Evolutionary conservation across 2,888 invertebrate genomes (phyloP).

Genomic region (Lacanobia oleracea): DNA sequence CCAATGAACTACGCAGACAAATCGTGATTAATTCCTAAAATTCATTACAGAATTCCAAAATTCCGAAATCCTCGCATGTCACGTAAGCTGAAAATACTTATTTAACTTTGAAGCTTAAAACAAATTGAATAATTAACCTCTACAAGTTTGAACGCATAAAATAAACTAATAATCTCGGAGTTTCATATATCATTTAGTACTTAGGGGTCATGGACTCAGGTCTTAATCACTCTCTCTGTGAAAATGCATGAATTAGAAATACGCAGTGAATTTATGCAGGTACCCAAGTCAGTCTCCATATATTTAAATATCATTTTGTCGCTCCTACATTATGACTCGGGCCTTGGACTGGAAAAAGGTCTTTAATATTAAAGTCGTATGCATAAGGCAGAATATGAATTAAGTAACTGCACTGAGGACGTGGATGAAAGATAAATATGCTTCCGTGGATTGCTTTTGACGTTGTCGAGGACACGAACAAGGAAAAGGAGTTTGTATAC

Average conservation of each 20-base stretch:
- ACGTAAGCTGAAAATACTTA: constrained; percentile 19
- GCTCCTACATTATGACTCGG: constrained; percentile 10
- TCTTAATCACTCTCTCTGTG: constrained; percentile 32
- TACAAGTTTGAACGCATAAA: constrained; percentile 35
- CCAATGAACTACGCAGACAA: neutral
- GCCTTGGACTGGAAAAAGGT: constrained; percentile 43
- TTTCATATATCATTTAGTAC: constrained; percentile 50
- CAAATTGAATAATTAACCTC: constrained; percentile 57
- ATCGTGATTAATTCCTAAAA: constrained; percentile 7
- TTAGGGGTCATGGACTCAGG: constrained; percentile 16
- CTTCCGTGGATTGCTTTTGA: constrained; percentile 20
- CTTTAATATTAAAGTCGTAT: constrained; percentile 54
- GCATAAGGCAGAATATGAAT: constrained; percentile 43
- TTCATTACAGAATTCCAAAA: constrained; percentile 17
- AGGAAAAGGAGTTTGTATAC: neutral
- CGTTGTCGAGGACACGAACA: neutral
- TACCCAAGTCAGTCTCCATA: constrained; percentile 36
- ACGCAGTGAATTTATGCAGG: constrained; percentile 43
- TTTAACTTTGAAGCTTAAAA: constrained; percentile 38
- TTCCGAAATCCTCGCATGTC: constrained; percentile 20
- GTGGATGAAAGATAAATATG: constrained; percentile 36
- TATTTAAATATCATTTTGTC: constrained; percentile 57
- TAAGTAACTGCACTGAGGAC: constrained; percentile 36
- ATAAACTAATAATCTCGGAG: constrained; percentile 8
- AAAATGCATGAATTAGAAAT: constrained; percentile 51